Percentiles rank a stretch among this genome's conserved stretches.
Evolutionary conservation across 2,113 vertebrate species (phyloP).

Genomic region (Marcusenius ussheri): DNA sequence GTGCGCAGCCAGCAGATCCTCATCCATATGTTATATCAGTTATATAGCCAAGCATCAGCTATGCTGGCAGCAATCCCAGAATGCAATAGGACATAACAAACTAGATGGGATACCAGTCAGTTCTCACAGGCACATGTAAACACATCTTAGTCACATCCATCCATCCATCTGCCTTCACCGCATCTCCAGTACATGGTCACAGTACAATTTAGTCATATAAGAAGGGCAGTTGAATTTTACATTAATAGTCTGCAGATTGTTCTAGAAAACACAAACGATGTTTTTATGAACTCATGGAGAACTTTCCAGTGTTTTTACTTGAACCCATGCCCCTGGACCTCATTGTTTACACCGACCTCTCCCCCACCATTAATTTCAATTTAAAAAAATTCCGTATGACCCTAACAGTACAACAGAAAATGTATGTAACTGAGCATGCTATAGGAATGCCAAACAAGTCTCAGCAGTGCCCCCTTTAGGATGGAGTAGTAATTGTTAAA

Average conservation of each 20-base stretch:
- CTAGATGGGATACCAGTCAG: not conserved
- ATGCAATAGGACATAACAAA: not conserved
- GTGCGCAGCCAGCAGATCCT: not conserved
- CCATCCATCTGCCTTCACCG: not conserved
- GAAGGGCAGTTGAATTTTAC: not conserved
- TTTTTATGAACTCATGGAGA: not conserved
- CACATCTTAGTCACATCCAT: not conserved
- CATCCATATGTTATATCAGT: not conserved
- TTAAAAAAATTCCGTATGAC: not conserved
- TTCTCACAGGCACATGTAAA: not conserved
- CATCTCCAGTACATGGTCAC: not conserved
- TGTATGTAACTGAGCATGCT: not conserved
- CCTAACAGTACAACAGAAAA: not conserved
- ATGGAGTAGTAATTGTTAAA: not conserved
- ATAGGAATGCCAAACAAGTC: not conserved
- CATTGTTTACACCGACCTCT: not conserved
- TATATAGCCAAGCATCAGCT: not conserved
- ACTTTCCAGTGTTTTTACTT: not conserved
- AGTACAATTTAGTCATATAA: not conserved
- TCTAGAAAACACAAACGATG: not conserved
- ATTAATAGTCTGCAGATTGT: not conserved
- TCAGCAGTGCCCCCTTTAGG: conserved; percentile 5
- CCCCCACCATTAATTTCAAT: not conserved
- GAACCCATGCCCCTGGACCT: not conserved
- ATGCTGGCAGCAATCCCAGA: not conserved